These are phyloP conservation scores for Hypomecis atomaria DNA, from an alignment of 2,888 invertebrate genomes.

Conservation along the genomic window DNA sequence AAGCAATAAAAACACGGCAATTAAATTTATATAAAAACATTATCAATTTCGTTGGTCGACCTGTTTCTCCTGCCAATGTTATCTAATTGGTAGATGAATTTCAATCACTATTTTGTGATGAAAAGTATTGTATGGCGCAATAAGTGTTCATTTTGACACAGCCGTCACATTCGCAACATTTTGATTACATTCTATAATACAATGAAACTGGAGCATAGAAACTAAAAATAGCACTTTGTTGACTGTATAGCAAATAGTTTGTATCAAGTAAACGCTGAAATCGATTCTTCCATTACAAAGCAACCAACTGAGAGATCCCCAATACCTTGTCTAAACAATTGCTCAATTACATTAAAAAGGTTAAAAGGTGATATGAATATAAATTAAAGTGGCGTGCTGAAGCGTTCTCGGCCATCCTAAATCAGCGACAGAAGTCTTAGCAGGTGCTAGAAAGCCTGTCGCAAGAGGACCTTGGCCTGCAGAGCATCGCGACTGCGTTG, in stretches of 20 bases:
- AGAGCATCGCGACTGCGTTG: conserved; percentile 68
- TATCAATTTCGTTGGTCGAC: conserved; percentile 36
- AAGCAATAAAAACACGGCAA: conserved; percentile 42
- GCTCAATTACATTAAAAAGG: conserved; percentile 71
- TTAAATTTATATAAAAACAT: conserved; percentile 27
- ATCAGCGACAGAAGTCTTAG: conserved; percentile 64
- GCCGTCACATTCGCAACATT: conserved; percentile 69
- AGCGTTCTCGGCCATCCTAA: conserved; percentile 39
- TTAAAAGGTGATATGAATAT: conserved; percentile 75
- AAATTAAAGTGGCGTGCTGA: conserved; percentile 61
- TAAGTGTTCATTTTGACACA: conserved; percentile 66
- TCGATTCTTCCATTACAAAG: conserved; percentile 24
- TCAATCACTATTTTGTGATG: conserved; percentile 65
- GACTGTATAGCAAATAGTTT: conserved; percentile 67
- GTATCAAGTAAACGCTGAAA: conserved; percentile 51
- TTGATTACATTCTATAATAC: conserved; percentile 63
- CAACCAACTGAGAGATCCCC: conserved; percentile 27
- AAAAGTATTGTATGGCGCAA: conserved; percentile 56
- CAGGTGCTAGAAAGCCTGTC: conserved; percentile 80
- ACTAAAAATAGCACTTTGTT: conserved; percentile 72
- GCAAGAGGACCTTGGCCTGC: conserved; percentile 77
- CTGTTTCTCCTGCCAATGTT: conserved; percentile 40
- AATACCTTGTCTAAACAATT: conserved; percentile 33
- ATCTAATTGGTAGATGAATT: conserved; percentile 52
- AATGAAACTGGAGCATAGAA: conserved; percentile 67